Conservation (phyloP, 2,113 vertebrate species). For the Odocoileus virginianus region DNA sequence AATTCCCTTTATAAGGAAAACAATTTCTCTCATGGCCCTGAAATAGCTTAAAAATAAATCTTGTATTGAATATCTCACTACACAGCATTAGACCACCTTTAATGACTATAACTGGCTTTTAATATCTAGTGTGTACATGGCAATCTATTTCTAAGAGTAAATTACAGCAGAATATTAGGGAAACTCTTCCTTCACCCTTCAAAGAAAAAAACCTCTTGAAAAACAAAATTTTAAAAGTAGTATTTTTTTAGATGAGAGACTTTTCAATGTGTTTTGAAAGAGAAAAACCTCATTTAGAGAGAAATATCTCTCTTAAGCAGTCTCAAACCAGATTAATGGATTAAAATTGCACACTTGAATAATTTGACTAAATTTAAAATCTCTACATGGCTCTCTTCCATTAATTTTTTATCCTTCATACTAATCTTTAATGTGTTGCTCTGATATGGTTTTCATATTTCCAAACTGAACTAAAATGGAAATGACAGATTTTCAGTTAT, state of each 20-base stretch:
- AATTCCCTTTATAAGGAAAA: slow-evolving; percentile 57
- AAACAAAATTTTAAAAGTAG: neutral
- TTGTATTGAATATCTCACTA: slow-evolving; percentile 35
- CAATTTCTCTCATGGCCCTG: slow-evolving; percentile 11
- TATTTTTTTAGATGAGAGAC: slow-evolving; percentile 19
- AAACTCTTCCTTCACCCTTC: neutral
- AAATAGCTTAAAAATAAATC: slow-evolving; percentile 59
- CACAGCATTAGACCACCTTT: slow-evolving; percentile 42
- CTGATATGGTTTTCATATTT: slow-evolving; percentile 46
- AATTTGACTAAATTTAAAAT: slow-evolving; percentile 49
- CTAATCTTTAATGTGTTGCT: neutral
- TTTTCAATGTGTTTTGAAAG: slow-evolving; percentile 4
- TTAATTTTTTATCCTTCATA: slow-evolving; percentile 2
- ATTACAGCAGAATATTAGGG: slow-evolving; percentile 15
- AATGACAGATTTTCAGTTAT: slow-evolving; percentile 61
- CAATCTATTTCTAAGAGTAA: slow-evolving; percentile 58
- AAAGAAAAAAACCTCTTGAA: neutral
- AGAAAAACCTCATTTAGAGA: neutral
- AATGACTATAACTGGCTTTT: slow-evolving; percentile 62
- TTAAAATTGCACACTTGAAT: slow-evolving; percentile 42
- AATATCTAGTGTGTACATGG: neutral
- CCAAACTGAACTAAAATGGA: slow-evolving; percentile 44
- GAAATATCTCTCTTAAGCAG: slow-evolving; percentile 17
- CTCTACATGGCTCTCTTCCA: neutral
- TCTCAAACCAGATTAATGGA: slow-evolving; percentile 38